Percentiles rank a stretch among this genome's conserved stretches.
Conservation (phyloP, 1,140 invertebrate species). For the Amphibalanus amphitrite region DNA sequence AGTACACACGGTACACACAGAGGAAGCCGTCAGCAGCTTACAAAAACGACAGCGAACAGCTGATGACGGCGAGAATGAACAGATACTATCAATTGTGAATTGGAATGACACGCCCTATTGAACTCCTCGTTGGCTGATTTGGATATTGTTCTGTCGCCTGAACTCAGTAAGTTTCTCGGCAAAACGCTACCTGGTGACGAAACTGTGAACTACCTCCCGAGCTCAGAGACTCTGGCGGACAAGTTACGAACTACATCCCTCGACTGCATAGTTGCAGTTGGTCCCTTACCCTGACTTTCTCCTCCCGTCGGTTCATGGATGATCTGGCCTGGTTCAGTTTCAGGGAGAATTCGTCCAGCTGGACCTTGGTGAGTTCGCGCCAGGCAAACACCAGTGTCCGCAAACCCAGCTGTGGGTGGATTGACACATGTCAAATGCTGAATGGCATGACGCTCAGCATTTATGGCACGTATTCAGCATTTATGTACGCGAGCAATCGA, state of each 20-base stretch:
- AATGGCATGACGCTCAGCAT: too few relatives aligned
- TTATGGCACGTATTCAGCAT: too few relatives aligned
- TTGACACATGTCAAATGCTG: neutral
- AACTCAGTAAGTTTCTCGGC: too few relatives aligned
- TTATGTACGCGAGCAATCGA: too few relatives aligned
- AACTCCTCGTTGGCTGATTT: too few relatives aligned
- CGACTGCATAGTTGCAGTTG: conserved; percentile 29
- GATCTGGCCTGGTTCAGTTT: conserved; percentile 24
- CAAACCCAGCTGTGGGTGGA: conserved; percentile 25
- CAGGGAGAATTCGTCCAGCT: conserved; percentile 24
- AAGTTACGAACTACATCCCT: conserved; percentile 26
- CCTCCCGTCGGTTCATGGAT: neutral
- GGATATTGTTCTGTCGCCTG: too few relatives aligned
- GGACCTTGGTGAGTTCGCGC: conserved; percentile 24
- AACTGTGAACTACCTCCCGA: neutral
- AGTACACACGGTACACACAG: conserved; percentile 1
- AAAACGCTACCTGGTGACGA: too few relatives aligned
- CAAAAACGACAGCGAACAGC: too few relatives aligned
- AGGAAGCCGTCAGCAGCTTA: neutral
- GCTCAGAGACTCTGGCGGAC: conserved; percentile 15
- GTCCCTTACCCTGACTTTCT: conserved; percentile 16
- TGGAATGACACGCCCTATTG: too few relatives aligned
- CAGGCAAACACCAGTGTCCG: conserved; percentile 38
- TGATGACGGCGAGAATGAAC: too few relatives aligned
- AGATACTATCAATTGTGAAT: too few relatives aligned